Evolutionary conservation across 2,113 vertebrate species (phyloP).

Genomic region (Leptobrachium ailaonicum): DNA sequence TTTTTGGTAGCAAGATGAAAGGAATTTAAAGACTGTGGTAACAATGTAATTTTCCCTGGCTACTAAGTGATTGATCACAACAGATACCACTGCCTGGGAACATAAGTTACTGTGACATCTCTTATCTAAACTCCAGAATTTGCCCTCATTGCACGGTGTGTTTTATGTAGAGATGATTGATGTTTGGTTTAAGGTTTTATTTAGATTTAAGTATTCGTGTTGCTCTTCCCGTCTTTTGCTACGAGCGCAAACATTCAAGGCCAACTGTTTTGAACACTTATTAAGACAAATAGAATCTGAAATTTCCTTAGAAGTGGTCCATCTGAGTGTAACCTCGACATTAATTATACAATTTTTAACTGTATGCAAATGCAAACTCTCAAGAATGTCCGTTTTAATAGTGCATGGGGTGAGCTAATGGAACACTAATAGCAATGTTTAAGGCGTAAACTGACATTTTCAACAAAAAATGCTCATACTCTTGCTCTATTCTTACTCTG

Average conservation of each 20-base stretch:
- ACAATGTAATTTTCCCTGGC: conserved; percentile 72
- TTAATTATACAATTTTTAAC: background rate
- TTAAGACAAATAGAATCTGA: conserved; percentile 48
- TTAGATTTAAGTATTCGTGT: conserved; percentile 62
- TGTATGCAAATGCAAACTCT: too few species aligned
- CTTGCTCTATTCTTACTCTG: too few species aligned
- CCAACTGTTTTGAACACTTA: conserved; percentile 60
- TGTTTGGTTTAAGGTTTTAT: conserved; percentile 66
- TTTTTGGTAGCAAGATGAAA: conserved; percentile 69
- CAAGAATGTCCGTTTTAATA: too few species aligned
- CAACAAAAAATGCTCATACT: too few species aligned
- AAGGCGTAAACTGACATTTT: too few species aligned
- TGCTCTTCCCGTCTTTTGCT: conserved; percentile 57
- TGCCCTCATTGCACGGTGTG: conserved; percentile 67
- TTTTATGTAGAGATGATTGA: conserved; percentile 73
- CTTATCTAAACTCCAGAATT: conserved; percentile 78
- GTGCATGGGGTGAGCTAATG: too few species aligned
- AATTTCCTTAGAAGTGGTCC: background rate
- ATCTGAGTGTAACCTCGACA: background rate
- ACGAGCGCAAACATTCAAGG: conserved; percentile 58
- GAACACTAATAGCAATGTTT: too few species aligned
- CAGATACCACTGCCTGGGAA: conserved; percentile 72
- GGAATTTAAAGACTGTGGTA: conserved; percentile 75
- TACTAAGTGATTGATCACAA: conserved; percentile 77
- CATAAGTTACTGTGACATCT: conserved; percentile 77